Evolutionary conservation across 2,797 vertebrate genomes (phyloP).

Genomic region (Melanotaenia boesemani): DNA sequence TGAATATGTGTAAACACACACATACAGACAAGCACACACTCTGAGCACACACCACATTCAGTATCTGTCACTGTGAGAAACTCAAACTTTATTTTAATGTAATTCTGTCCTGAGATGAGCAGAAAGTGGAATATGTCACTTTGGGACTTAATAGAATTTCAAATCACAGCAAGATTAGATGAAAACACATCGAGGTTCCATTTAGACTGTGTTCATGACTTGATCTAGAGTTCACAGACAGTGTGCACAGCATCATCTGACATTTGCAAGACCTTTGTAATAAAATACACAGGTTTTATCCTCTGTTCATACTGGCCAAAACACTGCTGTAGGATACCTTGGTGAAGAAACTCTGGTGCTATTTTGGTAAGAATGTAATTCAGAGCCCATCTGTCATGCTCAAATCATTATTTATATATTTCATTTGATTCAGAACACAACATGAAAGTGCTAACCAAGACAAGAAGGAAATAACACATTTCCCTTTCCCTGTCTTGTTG

Average conservation of each 20-base stretch:
- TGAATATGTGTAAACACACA: conserved; percentile 24
- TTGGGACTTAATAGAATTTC: conserved; percentile 69
- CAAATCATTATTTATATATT: neutral
- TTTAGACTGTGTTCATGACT: conserved; percentile 38
- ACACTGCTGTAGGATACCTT: neutral
- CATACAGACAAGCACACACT: conserved; percentile 17
- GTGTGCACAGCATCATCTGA: conserved; percentile 19
- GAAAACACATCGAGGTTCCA: conserved; percentile 1
- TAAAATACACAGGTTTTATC: conserved; percentile 15
- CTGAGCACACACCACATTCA: conserved; percentile 17
- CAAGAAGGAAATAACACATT: conserved; percentile 4
- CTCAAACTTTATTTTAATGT: conserved; percentile 59
- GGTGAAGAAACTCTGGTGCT: neutral
- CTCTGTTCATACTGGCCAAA: conserved; percentile 1
- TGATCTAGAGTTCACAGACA: conserved; percentile 55
- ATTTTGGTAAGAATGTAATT: conserved; percentile 5
- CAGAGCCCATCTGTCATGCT: neutral
- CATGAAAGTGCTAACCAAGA: neutral
- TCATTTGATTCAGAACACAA: neutral
- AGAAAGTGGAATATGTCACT: conserved; percentile 60
- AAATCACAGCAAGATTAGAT: conserved; percentile 52
- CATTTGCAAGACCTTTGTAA: conserved; percentile 23
- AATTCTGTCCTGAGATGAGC: conserved; percentile 58
- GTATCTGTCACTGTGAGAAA: conserved; percentile 53
- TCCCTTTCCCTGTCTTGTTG: neutral